Evolutionary conservation across 2,888 invertebrate species (phyloP), one percentile per base, ranked within the genome.

Genomic region (Himalopsyche japonica): DNA sequence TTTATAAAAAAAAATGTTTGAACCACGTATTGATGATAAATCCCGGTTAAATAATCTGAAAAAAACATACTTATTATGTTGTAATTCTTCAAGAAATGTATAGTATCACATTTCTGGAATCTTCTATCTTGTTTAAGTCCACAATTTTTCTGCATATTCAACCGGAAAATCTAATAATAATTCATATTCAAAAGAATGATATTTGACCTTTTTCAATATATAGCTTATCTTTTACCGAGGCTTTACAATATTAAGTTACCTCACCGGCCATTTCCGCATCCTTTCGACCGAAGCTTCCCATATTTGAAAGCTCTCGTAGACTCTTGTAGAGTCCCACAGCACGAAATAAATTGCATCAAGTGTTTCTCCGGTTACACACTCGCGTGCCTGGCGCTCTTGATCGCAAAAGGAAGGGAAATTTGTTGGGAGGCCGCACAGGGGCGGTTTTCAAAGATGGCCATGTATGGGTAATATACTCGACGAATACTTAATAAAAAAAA

Each of bases 271-370:
- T 70, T 70, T 70, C 70, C 70, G 70, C 70, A 70, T 70, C 70
- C 70, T 70, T 70, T 70, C 27, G 27, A 70, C 70, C 30, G 12
- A 70, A 27, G 70, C 70, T 15, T 70, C 70, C 27, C 70, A 70
- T 70, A 70, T 70, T 70, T 27, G 70, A 70, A 70, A 70, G 70
- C 70, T 30, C 70, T 70, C 70, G 70, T 70, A 70, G 70, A 70
- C 70, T 27, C 70, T 70, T 15, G 70, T 70, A 70, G 70, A 70
- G 70, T 70, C 70, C 70, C 70, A 70, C 70, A 70, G 70, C 70
- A 70, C 70, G 70, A 70, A 70, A 70, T 70, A 70, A 70, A 70
- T 70, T 70, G 70, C 70, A 70, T 70, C 70, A 70, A 70, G 70
- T 70, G 70, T 70, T 70, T 70, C 70, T 70, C 70, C 70, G 70